Percentiles rank a stretch among this genome's conserved stretches.
phyloP scores from a whole-genome alignment of 2,888 invertebrate species.

The Euzophera pinguis region DNA sequence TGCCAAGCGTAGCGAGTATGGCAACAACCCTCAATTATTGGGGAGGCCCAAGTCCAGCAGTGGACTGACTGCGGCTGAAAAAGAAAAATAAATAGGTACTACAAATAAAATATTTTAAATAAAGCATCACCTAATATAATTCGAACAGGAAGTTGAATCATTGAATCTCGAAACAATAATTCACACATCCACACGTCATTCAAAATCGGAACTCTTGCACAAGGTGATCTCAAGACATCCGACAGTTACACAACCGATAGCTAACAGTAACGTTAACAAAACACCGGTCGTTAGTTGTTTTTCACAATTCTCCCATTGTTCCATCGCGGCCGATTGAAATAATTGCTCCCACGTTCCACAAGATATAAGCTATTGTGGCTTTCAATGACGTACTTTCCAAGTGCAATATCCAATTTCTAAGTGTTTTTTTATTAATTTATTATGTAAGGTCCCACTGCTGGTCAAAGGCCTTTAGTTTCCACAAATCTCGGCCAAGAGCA shows the following conservation, averaged over 20 bases:
- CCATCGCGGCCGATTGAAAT: slow-evolving; percentile 45
- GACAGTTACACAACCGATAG: slow-evolving; percentile 43
- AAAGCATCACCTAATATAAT: too few relatives aligned
- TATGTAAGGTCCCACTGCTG: too few relatives aligned
- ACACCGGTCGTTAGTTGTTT: slow-evolving; percentile 46
- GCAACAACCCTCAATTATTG: too few relatives aligned
- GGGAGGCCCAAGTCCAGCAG: too few relatives aligned
- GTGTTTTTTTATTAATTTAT: slow-evolving; percentile 4
- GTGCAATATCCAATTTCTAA: slow-evolving; percentile 14
- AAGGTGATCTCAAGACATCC: slow-evolving; percentile 23
- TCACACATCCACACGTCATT: not conserved
- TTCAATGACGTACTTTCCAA: slow-evolving; percentile 23
- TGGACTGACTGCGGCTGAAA: too few relatives aligned
- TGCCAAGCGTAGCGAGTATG: too few relatives aligned
- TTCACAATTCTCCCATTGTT: slow-evolving; percentile 61
- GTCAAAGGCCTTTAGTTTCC: too few relatives aligned
- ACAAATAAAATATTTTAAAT: too few relatives aligned
- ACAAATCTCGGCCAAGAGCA: too few relatives aligned
- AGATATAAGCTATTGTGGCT: slow-evolving; percentile 39
- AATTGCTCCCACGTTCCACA: slow-evolving; percentile 64
- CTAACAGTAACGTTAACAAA: slow-evolving; percentile 53
- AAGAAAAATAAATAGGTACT: too few relatives aligned
- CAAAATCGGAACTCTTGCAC: slow-evolving; percentile 16
- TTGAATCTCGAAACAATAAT: too few relatives aligned
- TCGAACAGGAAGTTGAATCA: not conserved